These are phyloP conservation scores for Didymodactylos carnosus DNA, from an alignment of 2,888 invertebrate species.

Conservation along the genomic window DNA sequence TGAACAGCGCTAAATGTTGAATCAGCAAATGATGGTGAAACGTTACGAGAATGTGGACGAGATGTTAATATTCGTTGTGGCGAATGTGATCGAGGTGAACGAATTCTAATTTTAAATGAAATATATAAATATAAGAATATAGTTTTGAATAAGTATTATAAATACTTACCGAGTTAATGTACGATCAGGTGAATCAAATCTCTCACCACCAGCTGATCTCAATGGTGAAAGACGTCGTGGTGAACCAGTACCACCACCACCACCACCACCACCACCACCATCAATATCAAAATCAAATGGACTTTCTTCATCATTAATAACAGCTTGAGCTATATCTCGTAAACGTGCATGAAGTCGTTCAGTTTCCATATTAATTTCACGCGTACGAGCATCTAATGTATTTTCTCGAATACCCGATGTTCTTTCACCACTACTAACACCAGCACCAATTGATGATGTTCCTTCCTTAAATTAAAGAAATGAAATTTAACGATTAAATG, in stretches of 20 bases:
- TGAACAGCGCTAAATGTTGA: slow-evolving; percentile 85
- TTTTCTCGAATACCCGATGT: too few species aligned
- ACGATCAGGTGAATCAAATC: neutral
- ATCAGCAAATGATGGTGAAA: slow-evolving; percentile 49
- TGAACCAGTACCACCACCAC: neutral
- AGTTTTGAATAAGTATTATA: neutral
- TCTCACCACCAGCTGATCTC: neutral
- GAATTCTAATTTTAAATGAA: neutral
- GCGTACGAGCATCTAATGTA: neutral
- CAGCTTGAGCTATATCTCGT: slow-evolving; percentile 70
- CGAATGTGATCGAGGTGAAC: slow-evolving; percentile 7
- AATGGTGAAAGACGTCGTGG: neutral
- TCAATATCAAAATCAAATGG: neutral
- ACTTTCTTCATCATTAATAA: slow-evolving; percentile 51
- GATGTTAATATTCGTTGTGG: neutral
- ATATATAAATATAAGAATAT: neutral
- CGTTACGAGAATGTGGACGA: slow-evolving; percentile 1
- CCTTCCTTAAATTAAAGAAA: too few species aligned
- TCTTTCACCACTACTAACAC: too few species aligned
- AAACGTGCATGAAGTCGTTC: slow-evolving; percentile 64
- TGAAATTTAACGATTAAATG: too few species aligned
- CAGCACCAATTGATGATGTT: too few species aligned
- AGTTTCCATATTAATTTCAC: slow-evolving; percentile 53
- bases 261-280: neutral
- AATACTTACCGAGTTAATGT: neutral